These are phyloP conservation scores for Lagopus muta DNA, from an alignment of 2,113 vertebrate genomes.

Conservation along the genomic window DNA sequence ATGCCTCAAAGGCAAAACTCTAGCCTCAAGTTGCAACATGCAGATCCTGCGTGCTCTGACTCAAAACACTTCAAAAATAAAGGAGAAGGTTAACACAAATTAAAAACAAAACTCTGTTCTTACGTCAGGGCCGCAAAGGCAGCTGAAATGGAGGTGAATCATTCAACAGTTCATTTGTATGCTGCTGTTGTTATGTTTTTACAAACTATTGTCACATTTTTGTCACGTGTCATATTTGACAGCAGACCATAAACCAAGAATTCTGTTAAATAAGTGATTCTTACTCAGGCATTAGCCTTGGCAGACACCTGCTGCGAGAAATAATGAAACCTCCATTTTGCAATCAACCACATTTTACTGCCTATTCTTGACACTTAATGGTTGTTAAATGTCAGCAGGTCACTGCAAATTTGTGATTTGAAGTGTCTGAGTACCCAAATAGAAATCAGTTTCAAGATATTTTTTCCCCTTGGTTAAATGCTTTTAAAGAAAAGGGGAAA, in stretches of 20 bases:
- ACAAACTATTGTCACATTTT: slow-evolving; percentile 32
- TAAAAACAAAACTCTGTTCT: not conserved
- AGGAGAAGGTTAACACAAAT: not conserved
- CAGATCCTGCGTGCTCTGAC: not conserved
- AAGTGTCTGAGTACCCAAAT: slow-evolving; percentile 38
- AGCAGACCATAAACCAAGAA: slow-evolving; percentile 54
- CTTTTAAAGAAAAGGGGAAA: not conserved
- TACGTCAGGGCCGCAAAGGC: not conserved
- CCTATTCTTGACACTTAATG: slow-evolving; percentile 47
- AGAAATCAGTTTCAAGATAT: not conserved
- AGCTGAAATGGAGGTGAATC: not conserved
- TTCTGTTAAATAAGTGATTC: slow-evolving; percentile 59
- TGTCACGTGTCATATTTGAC: slow-evolving; percentile 42
- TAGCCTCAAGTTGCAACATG: not conserved
- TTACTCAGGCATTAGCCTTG: slow-evolving; percentile 36
- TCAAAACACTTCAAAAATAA: slow-evolving; percentile 16
- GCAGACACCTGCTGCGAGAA: slow-evolving; percentile 60
- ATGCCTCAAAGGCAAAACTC: slow-evolving; percentile 36
- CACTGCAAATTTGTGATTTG: slow-evolving; percentile 59
- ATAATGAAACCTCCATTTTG: slow-evolving; percentile 60
- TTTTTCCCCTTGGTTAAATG: not conserved
- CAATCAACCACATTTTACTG: slow-evolving; percentile 53
- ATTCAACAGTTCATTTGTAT: slow-evolving; percentile 46
- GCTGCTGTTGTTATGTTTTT: slow-evolving; percentile 41
- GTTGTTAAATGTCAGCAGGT: slow-evolving; percentile 39